Evolutionary conservation across 2,113 vertebrate species (phyloP).

Genomic region (pig (Sus scrofa)): T2T-Sscrofa CM000814.6:32174501-32175000

Average conservation of each 20-base stretch:
- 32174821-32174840: not conserved
- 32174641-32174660: slow-evolving; percentile 95
- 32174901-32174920: rapidly evolving
- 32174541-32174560: rapidly evolving
- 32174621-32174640: slow-evolving; percentile 98
- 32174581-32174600: not conserved
- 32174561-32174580: rapidly evolving
- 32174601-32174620: slow-evolving; percentile 98
- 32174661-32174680: slow-evolving; percentile 96
- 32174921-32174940: not conserved
- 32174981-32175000: not conserved
- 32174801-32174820: not conserved
- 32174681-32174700: slow-evolving; percentile 96
- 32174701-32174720: slow-evolving; percentile 95
- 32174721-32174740: slow-evolving; percentile 95
- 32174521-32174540: rapidly evolving
- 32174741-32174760: slow-evolving; percentile 97
- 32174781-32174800: not conserved
- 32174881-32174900: not conserved
- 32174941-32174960: not conserved
- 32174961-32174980: not conserved
- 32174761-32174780: slow-evolving; percentile 49
- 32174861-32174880: too few relatives aligned
- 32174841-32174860: not conserved
- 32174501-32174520: not conserved